These are phyloP conservation scores for Neocrepidodera transversa DNA, from an alignment of 2,888 invertebrate species.

Conservation along the genomic window DNA sequence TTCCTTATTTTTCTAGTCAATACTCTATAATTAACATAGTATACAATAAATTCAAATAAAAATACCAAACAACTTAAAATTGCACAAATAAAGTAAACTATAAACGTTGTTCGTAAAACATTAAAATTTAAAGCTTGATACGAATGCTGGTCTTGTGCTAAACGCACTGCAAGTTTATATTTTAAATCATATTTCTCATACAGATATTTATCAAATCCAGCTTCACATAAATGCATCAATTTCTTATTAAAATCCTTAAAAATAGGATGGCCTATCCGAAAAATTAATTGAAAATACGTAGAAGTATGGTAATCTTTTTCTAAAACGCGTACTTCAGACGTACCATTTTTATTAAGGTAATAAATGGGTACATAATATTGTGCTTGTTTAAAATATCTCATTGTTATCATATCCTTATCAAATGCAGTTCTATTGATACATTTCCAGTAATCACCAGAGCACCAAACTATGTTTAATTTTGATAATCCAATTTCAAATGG, in stretches of 20 bases:
- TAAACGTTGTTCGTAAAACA: background rate
- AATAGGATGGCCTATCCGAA: background rate
- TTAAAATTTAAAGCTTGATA: background rate
- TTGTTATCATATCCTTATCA: constrained; percentile 15
- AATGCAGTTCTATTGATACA: constrained; percentile 25
- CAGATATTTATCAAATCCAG: background rate
- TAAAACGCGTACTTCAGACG: constrained; percentile 15
- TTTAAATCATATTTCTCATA: background rate
- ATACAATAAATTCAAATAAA: background rate
- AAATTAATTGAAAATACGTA: constrained; percentile 1
- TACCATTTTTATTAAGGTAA: constrained; percentile 23
- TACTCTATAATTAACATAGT: too few relatives aligned
- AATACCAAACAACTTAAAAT: background rate
- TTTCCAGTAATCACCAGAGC: background rate
- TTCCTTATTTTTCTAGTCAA: too few relatives aligned
- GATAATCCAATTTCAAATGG: background rate
- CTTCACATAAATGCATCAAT: background rate
- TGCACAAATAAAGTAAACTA: constrained; percentile 3
- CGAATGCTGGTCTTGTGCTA: background rate
- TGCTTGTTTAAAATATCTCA: constrained; percentile 9
- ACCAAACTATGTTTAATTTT: background rate
- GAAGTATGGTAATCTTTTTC: background rate
- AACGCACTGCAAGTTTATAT: background rate
- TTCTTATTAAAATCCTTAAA: background rate
- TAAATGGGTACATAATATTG: constrained; percentile 16